These are phyloP conservation scores for Tribolium freemani DNA, from an alignment of 2,888 invertebrate genomes.

Conservation along the genomic window DNA sequence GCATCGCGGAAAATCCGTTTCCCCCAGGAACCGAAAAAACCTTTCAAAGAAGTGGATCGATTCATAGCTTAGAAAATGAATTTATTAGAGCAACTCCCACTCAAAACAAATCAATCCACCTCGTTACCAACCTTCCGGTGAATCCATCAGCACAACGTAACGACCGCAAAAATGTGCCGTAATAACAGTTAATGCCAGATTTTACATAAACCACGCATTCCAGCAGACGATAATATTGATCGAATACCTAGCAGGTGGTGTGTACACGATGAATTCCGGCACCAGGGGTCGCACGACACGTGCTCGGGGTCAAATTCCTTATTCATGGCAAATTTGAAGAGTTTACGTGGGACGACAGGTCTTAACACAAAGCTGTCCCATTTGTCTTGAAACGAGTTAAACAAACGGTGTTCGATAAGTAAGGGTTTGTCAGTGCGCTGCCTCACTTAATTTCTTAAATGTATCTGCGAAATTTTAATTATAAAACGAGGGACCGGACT, in stretches of 20 bases:
- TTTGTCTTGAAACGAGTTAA: conserved; percentile 21
- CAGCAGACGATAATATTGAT: conserved; percentile 55
- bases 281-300: conserved; percentile 36
- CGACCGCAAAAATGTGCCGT: conserved; percentile 18
- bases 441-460: neutral
- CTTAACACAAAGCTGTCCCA: conserved; percentile 15
- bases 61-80: conserved; percentile 13
- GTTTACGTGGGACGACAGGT: conserved; percentile 21
- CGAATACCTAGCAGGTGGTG: conserved; percentile 53
- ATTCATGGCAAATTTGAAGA: conserved; percentile 32
- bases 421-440: neutral
- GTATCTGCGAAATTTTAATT: conserved; percentile 8
- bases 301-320: conserved; percentile 34
- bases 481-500: neutral
- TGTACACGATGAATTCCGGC: conserved; percentile 19
- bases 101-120: conserved; percentile 2
- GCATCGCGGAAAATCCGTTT: conserved; percentile 12
- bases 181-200: conserved; percentile 27
- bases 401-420: conserved; percentile 1
- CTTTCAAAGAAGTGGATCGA: conserved; percentile 2
- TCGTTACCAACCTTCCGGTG: neutral
- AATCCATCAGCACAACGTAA: neutral
- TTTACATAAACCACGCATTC: conserved; percentile 33
- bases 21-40: conserved; percentile 3
- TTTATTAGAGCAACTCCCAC: conserved; percentile 9